Evolutionary conservation across 2,113 vertebrate genomes (phyloP).

Genomic region (Centropus bengalensis): DNA sequence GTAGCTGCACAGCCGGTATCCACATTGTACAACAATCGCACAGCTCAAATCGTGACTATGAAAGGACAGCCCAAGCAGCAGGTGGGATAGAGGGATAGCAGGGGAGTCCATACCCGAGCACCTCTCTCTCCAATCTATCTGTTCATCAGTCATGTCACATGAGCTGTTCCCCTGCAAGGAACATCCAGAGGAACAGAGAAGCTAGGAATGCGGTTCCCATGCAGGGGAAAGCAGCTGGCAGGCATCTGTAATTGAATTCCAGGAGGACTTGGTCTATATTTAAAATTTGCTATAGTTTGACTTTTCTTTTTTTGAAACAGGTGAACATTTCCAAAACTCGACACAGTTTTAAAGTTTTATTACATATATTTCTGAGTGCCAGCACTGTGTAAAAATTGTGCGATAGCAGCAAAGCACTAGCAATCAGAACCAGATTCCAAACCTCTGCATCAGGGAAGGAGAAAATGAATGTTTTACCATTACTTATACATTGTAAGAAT

Average conservation of each 20-base stretch:
- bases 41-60: constrained; percentile 18
- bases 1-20: constrained; percentile 44
- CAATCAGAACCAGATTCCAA: background rate
- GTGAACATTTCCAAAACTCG: constrained; percentile 43
- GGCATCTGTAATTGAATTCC: constrained; percentile 68
- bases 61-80: constrained; percentile 49
- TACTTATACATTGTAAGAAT: background rate
- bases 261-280: constrained; percentile 58
- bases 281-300: constrained; percentile 45
- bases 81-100: constrained; percentile 25
- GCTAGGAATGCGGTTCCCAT: background rate
- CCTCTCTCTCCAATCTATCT: background rate
- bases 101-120: background rate
- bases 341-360: constrained; percentile 27
- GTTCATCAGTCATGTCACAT: constrained; percentile 38
- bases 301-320: background rate
- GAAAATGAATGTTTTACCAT: background rate
- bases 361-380: background rate
- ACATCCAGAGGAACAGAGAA: constrained; percentile 51
- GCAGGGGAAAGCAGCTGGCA: constrained; percentile 63
- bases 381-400: background rate
- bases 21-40: constrained; percentile 37
- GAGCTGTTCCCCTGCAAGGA: constrained; percentile 7
- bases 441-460: background rate
- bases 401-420: fast-evolving